Evolutionary conservation across 1,140 invertebrate species (phyloP).

Genomic region (Sitodiplosis mosellana): DNA sequence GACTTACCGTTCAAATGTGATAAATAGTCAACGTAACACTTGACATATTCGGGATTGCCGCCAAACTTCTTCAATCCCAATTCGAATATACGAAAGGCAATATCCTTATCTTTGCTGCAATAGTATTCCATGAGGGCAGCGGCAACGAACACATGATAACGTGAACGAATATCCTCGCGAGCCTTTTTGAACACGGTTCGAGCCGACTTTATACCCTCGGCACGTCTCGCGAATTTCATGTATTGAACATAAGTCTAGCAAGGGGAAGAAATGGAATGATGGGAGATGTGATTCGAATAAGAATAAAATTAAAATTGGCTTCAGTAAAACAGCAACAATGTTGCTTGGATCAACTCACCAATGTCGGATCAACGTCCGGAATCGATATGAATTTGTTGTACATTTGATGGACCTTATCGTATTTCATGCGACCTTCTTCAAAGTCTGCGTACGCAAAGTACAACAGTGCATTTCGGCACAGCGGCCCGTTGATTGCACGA

Average conservation of each 20-base stretch:
- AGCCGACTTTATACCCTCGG: slow-evolving; percentile 95
- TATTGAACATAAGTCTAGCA: slow-evolving; percentile 92
- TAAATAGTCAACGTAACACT: slow-evolving; percentile 92
- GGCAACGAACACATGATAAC: slow-evolving; percentile 88
- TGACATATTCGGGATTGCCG: slow-evolving; percentile 83
- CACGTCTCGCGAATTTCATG: slow-evolving; percentile 94
- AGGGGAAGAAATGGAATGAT: not conserved
- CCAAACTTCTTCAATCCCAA: slow-evolving; percentile 93
- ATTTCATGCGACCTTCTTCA: slow-evolving; percentile 90
- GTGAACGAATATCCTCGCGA: slow-evolving; percentile 68
- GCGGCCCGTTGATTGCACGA: slow-evolving; percentile 65
- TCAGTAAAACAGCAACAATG: not conserved
- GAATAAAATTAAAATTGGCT: not conserved
- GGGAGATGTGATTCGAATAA: not conserved
- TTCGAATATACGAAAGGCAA: slow-evolving; percentile 96
- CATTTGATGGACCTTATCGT: slow-evolving; percentile 94
- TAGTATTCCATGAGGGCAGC: slow-evolving; percentile 99
- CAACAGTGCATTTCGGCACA: slow-evolving; percentile 81
- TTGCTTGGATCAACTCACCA: slow-evolving; percentile 39
- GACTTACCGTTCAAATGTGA: slow-evolving; percentile 86
- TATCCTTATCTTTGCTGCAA: slow-evolving; percentile 97
- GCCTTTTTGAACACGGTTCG: slow-evolving; percentile 88
- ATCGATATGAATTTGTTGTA: slow-evolving; percentile 84
- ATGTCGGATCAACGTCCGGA: slow-evolving; percentile 79
- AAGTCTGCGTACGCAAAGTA: slow-evolving; percentile 99